These are phyloP conservation scores for Coendou prehensilis DNA, from an alignment of 2,797 vertebrate species.

Conservation along the genomic window DNA sequence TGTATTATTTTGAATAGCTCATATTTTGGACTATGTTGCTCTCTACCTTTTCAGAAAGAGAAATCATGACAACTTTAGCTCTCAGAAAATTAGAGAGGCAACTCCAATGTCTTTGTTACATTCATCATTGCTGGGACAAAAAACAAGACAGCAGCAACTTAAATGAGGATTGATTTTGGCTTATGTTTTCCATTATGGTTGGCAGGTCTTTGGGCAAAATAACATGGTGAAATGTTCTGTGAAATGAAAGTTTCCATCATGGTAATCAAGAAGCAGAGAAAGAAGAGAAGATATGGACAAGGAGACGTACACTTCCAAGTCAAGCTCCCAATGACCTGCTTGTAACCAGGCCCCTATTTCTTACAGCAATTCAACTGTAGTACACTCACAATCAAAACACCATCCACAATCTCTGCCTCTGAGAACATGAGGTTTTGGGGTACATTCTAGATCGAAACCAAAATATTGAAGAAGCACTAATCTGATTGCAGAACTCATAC, in stretches of 20 bases:
- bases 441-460: background rate
- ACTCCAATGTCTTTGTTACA: background rate
- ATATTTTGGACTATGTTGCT: background rate
- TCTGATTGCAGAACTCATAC: background rate
- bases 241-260: background rate
- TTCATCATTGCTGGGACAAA: background rate
- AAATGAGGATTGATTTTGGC: background rate
- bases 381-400: background rate
- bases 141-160: background rate
- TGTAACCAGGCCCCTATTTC: background rate
- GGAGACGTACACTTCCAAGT: background rate
- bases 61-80: background rate
- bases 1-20: background rate
- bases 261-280: background rate
- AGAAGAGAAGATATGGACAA: background rate
- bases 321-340: background rate
- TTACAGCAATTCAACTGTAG: background rate
- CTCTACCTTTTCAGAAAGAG: background rate
- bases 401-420: background rate
- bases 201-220: background rate
- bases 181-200: background rate
- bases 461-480: background rate
- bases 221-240: background rate
- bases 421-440: background rate
- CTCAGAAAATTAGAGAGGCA: background rate